These are phyloP conservation scores for Theodoxus fluviatilis DNA, from an alignment of 2,888 invertebrate species.

Conservation along the genomic window DNA sequence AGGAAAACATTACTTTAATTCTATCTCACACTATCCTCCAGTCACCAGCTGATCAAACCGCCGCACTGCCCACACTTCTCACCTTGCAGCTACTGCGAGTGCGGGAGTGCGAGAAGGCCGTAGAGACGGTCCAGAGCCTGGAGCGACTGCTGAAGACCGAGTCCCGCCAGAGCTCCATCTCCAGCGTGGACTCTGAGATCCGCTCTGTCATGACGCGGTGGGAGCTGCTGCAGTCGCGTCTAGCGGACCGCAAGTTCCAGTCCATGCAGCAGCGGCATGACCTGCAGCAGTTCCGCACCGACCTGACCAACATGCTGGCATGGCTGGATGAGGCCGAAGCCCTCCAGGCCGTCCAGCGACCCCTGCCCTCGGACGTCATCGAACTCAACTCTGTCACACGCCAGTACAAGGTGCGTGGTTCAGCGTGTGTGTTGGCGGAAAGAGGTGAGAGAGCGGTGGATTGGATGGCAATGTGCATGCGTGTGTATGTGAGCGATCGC, in stretches of 20 bases:
- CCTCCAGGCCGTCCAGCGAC: constrained; percentile 39
- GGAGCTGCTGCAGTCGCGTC: constrained; percentile 55
- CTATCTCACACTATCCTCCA: not conserved
- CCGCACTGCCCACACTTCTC: too few relatives aligned
- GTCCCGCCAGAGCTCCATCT: not conserved
- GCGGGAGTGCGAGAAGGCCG: constrained; percentile 45
- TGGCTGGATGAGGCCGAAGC: constrained; percentile 62
- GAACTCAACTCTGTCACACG: constrained; percentile 72
- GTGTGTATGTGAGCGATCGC: too few relatives aligned
- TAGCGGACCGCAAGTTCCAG: constrained; percentile 63
- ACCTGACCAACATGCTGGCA: constrained; percentile 53
- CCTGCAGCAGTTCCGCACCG: constrained; percentile 58
- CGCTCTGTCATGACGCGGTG: constrained; percentile 56
- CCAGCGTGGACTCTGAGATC: too few relatives aligned
- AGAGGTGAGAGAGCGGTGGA: too few relatives aligned
- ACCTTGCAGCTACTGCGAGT: constrained; percentile 38
- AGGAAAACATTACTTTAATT: too few relatives aligned
- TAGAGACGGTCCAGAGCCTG: constrained; percentile 44
- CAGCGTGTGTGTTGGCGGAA: not conserved
- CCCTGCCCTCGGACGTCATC: constrained; percentile 49
- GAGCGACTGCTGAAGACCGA: constrained; percentile 67
- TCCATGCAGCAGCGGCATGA: constrained; percentile 74
- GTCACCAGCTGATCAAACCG: too few relatives aligned
- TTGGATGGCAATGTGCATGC: too few relatives aligned
- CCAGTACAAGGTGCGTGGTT: constrained; percentile 70